Evolutionary conservation across 2,113 vertebrate species (phyloP).

Genomic region (Colinus virginianus): DNA sequence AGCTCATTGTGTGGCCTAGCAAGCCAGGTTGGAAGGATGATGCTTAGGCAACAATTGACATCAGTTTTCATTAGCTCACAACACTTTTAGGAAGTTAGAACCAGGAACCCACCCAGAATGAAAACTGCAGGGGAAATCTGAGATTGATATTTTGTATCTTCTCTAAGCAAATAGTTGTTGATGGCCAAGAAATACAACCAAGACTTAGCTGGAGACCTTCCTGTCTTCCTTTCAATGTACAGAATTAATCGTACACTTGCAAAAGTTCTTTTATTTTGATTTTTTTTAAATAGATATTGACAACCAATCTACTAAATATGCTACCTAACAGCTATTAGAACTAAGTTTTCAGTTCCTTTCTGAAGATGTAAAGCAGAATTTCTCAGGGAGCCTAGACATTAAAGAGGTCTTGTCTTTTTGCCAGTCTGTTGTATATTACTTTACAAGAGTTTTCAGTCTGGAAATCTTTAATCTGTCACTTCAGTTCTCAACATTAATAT

Average conservation of each 20-base stretch:
- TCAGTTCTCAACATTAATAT: constrained; percentile 20
- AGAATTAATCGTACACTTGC: neutral
- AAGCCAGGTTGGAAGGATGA: neutral
- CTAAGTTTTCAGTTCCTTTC: neutral
- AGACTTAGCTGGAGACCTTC: neutral
- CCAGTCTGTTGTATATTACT: neutral
- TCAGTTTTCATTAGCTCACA: neutral
- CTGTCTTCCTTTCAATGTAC: neutral
- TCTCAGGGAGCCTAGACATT: neutral
- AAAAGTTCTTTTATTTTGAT: neutral
- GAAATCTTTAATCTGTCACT: constrained; percentile 29
- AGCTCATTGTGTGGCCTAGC: neutral
- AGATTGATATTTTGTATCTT: neutral
- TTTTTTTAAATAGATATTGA: neutral
- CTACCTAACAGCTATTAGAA: neutral
- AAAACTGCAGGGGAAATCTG: fast-evolving
- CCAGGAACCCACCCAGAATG: neutral
- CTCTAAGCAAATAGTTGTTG: neutral
- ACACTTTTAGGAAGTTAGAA: neutral
- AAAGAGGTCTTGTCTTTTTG: neutral
- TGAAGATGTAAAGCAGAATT: neutral
- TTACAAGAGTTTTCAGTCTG: constrained; percentile 26
- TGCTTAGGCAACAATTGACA: neutral
- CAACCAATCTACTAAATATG: neutral
- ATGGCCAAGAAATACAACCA: neutral